Base-by-base conservation (phyloP, 1,140 invertebrate genomes). In the Venturia canescens region DNA sequence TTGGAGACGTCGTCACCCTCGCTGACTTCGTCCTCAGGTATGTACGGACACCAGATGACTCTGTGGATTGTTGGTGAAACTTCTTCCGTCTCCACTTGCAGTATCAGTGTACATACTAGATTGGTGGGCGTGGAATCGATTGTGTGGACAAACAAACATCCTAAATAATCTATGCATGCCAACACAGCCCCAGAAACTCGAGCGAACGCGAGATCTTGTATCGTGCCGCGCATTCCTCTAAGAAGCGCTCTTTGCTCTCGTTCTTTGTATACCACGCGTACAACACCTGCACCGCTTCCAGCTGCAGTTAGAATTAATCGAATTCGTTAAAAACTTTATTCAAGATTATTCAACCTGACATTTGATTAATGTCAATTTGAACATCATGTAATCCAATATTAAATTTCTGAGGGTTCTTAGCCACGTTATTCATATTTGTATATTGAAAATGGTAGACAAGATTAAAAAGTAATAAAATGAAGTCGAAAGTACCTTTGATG, bases 31-130 rank as follows among this genome's bases (percentile, higher is more conserved):
- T 94, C 94, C 50, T 95, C 94, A 0, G 96, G 96, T 80, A 98
- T 96, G 92, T 96, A 99, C 0, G 97, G 97, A 90, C 98, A 98
- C 98, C 98, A 99, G 83, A 98, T 96, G 3, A 97, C 93, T 77
- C 96, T 92, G 85, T 95, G 94, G 81, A 83, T 89, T 29, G 83
- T 88, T 0, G 86, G 86, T 2, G 88, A 83, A 2, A 78, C 74
- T 69, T 89, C 90, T 26, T 91, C 88, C 0, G 89, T 87, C 44
- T 92, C 90, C 26, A 94, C 91, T 86, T 93, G 92, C 6, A 94
- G 80, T 29, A 94, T 86, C 69, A 93, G 90, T 87, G 90, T 93
- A 88, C 93, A 94, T 88, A 92, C 90, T 29, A 96, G 88, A 82
- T 93, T 93, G 78, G 92, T 92, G 67, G 93, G 92, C 67, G 92